Evolutionary conservation across 2,888 invertebrate genomes (phyloP).

Genomic region (Stomorhina lunata): DNA sequence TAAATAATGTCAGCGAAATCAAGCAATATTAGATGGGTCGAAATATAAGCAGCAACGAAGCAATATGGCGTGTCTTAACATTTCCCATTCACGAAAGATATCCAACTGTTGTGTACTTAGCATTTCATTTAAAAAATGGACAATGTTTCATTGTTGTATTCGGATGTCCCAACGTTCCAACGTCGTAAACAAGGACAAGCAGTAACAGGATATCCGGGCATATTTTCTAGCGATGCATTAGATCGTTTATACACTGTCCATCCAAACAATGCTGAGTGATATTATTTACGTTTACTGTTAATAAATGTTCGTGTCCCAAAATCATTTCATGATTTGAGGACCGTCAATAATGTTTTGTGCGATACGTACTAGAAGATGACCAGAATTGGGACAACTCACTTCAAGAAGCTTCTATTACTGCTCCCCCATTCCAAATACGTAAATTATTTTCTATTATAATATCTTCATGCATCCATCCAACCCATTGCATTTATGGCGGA

Average conservation of each 20-base stretch:
- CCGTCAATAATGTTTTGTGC: constrained; percentile 70
- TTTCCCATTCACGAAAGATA: constrained; percentile 67
- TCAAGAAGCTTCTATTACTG: neutral
- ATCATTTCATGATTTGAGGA: constrained; percentile 70
- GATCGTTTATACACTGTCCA: constrained; percentile 48
- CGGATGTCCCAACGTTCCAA: constrained; percentile 16
- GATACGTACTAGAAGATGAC: constrained; percentile 36
- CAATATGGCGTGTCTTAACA: constrained; percentile 65
- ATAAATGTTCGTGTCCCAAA: constrained; percentile 31
- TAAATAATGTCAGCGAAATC: constrained; percentile 77
- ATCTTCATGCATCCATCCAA: constrained; percentile 54
- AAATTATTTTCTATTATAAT: constrained; percentile 57
- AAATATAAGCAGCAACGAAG: constrained; percentile 70
- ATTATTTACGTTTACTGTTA: constrained; percentile 35
- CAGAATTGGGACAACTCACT: constrained; percentile 40
- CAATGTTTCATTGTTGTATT: constrained; percentile 68
- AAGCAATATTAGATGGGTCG: constrained; percentile 62
- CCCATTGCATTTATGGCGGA: constrained; percentile 58
- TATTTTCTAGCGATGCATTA: constrained; percentile 16
- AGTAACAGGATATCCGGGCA: neutral
- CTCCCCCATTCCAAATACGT: constrained; percentile 36
- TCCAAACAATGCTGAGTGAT: constrained; percentile 42
- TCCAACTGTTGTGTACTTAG: constrained; percentile 65
- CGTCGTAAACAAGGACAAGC: constrained; percentile 41
- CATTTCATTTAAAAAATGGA: constrained; percentile 68